Conservation (phyloP, 2,797 vertebrate genomes). For the Microtus obscurus region DNA sequence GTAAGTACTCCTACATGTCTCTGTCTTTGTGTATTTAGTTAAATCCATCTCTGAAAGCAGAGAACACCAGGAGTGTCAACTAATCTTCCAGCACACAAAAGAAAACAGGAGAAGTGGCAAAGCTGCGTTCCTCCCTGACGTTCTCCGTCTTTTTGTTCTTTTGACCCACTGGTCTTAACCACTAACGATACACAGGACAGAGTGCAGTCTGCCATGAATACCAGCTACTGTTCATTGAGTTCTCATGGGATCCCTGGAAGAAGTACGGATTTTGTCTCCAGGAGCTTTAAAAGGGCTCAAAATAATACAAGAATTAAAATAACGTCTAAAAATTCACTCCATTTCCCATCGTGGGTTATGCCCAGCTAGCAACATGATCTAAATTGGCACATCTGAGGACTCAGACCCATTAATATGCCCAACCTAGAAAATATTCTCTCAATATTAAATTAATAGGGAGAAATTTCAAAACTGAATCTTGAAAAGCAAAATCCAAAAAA, state of each 20-base stretch:
- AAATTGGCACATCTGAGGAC: not conserved
- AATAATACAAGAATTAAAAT: not conserved
- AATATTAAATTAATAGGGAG: not conserved
- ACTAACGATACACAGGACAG: not conserved
- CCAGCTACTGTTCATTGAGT: not conserved
- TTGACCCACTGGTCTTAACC: not conserved
- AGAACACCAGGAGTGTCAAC: not conserved
- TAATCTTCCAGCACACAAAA: not conserved
- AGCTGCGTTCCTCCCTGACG: not conserved
- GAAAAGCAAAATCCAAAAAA: not conserved
- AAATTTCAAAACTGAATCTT: not conserved
- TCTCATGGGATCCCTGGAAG: not conserved
- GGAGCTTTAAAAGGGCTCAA: not conserved
- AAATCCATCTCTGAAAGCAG: not conserved
- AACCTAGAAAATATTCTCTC: not conserved
- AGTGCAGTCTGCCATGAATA: not conserved
- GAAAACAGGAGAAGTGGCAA: not conserved
- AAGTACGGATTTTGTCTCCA: not conserved
- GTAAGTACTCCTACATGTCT: not conserved
- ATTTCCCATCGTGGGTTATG: not conserved
- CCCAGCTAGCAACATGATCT: not conserved
- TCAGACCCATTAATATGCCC: not conserved
- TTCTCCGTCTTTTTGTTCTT: not conserved
- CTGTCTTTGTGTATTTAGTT: not conserved
- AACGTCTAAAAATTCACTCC: not conserved